Conservation (phyloP, 2,888 invertebrate genomes). For the Cataglyphis rosenhaueri region DNA sequence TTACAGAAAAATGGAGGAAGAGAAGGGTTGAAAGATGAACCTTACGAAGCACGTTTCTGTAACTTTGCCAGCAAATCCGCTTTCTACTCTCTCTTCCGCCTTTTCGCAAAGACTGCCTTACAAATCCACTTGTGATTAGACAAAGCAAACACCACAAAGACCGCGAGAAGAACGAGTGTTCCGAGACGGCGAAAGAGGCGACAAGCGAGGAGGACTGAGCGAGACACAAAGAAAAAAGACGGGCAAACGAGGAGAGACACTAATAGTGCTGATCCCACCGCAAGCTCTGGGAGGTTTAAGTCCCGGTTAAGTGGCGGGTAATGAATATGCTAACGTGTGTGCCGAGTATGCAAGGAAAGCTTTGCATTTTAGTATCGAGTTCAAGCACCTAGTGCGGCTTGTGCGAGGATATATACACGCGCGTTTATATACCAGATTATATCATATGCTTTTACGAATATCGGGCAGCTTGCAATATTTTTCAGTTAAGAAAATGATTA, state of each 20-base stretch:
- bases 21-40: not conserved
- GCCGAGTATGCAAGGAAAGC: conserved; percentile 80
- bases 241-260: conserved; percentile 66
- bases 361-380: conserved; percentile 81
- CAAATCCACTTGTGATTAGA: conserved; percentile 52
- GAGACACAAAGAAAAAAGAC: conserved; percentile 53
- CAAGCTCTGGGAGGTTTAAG: conserved; percentile 75
- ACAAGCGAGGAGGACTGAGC: conserved; percentile 43
- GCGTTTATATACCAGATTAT: not conserved
- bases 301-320: conserved; percentile 81
- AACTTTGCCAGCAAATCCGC: conserved; percentile 36
- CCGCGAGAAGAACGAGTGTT: conserved; percentile 29
- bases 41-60: conserved; percentile 44
- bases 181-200: conserved; percentile 41
- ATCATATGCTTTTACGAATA: conserved; percentile 45
- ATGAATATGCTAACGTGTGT: conserved; percentile 84
- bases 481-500: not conserved
- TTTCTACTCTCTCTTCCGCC: conserved; percentile 39
- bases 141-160: conserved; percentile 55
- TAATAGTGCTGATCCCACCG: conserved; percentile 80
- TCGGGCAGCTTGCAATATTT: not conserved
- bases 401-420: conserved; percentile 2
- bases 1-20: not conserved
- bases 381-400: conserved; percentile 75
- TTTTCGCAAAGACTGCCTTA: conserved; percentile 37